Evolutionary conservation across 2,888 invertebrate species (phyloP), one percentile per base, ranked within the genome.

Genomic region (Athalia cordata): DNA sequence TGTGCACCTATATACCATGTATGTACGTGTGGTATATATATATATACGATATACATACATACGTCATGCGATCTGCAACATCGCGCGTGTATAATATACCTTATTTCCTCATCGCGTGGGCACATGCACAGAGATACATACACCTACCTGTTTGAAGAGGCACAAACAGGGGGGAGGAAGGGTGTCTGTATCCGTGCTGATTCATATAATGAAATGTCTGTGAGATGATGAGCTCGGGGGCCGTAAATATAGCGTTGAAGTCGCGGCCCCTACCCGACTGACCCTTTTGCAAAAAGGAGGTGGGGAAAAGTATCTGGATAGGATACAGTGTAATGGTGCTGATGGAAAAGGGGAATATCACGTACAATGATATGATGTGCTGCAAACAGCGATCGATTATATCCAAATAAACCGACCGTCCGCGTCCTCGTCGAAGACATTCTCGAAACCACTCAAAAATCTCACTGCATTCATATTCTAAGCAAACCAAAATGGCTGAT

Each of bases 131-230:
- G 29, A 29, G 29, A 29, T 2, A 29, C 29, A n/a, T n/a, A 29
- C 29, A 29, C 29, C 29, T 29, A 29, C 29, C 29, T 29, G 29
- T 29, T 29, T 29, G 29, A 29, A 29, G 29, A 29, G 29, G 29
- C 29, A 29, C 29, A 29, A 29, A 7, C n/a, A 55, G 55, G 55
- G n/a, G 9, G 55, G 62, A 13, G 15, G 62, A 8, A 15, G 62
- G 62, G 15, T n/a, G 8, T 15, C 57, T 1, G 13, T 66, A 43
- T 43, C 43, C 9, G 11, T 45, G 85, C 85, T 86, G 87, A 86
- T 87, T 87, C 86, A 82, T 85, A 85, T 87, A 87, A 87, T 87
- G 86, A 87, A 87, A 87, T 87, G 87, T 87, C 87, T 85, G 86
- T 83, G 84, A 86, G 86, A 86, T 86, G 87, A 87, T 87, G 87